phyloP scores from a whole-genome alignment of 2,797 vertebrate genomes.

The Streptopelia turtur region DNA sequence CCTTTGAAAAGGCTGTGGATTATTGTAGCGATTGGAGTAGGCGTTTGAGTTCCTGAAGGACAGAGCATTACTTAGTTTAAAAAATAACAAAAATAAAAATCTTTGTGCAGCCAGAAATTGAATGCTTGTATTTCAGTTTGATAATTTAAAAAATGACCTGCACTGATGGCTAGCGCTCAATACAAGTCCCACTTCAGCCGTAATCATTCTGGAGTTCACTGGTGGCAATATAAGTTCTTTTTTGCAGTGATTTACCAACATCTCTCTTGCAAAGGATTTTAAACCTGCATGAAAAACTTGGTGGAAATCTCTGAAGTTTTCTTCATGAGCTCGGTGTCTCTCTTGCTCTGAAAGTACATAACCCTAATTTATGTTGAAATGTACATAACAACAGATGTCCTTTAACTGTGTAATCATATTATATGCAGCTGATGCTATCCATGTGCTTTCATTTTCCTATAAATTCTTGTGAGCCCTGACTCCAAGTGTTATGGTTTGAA shows the following conservation, averaged over 20 bases:
- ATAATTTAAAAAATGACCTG: background rate
- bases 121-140: background rate
- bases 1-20: background rate
- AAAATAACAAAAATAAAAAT: background rate
- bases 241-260: background rate
- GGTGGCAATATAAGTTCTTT: conserved; percentile 8
- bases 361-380: conserved; percentile 44
- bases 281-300: conserved; percentile 33
- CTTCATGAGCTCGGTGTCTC: background rate
- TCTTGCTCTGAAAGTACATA: conserved; percentile 51
- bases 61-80: background rate
- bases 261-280: conserved; percentile 32
- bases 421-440: conserved; percentile 29
- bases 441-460: conserved; percentile 56
- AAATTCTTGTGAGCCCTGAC: conserved; percentile 25
- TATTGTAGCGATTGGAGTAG: background rate
- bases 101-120: background rate
- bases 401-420: conserved; percentile 39
- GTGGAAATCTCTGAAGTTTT: conserved; percentile 36
- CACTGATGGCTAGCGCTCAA: background rate
- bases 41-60: conserved; percentile 29
- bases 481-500: conserved; percentile 33
- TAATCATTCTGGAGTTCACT: background rate
- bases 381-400: conserved; percentile 39
- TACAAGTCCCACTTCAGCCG: background rate